Base-by-base conservation (phyloP, 2,888 invertebrate species). In the Lasioglossum morio region DNA sequence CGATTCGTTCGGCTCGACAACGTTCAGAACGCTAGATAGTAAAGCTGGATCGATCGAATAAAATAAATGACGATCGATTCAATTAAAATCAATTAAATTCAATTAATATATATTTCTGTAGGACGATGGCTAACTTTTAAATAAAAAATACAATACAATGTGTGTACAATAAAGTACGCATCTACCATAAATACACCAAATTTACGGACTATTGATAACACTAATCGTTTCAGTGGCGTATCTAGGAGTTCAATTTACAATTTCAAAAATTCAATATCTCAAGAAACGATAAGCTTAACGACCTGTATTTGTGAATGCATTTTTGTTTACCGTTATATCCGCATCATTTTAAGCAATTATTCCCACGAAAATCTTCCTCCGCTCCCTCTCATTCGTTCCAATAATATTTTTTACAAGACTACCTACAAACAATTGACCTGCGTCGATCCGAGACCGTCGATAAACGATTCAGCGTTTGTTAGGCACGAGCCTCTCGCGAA, bases 331-430 rank as follows among this genome's bases (percentile, higher is more conserved):
- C 53, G 53, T 23, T 10, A n/a, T 53, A 53, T 12, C 57, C 57
- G 30, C 30, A 34, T 66, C 34, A 7, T 30, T 16, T 14, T 2
- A 34, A 73, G 57, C 66, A 84, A 75, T 85, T 72, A 74, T 53
- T 48, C 27, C 30, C 74, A 70, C n/a, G 78, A 19, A 40, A 12
- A 57, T 60, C 37, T 57, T 34, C 10, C 37, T 23, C 2, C 34
- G 4, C 16, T 72, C 66, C 57, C 37, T 30, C 57, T 30, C 46
- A 12, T 12, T 1, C 14, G 19, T 57, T 46, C 4, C 3, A 4
- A 34, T 30, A 57, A 12, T 40, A 27, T n/a, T 53, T 27, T 34
- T 34, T 69, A 53, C 46, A 66, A 27, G n/a, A 19, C 60, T 75
- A 70, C 34, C n/a, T 77, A 40, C 53, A 16, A 75, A 14, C 48